phyloP scores from a whole-genome alignment of 2,113 vertebrate species.

The Sterrhoptilus dennistouni region DNA sequence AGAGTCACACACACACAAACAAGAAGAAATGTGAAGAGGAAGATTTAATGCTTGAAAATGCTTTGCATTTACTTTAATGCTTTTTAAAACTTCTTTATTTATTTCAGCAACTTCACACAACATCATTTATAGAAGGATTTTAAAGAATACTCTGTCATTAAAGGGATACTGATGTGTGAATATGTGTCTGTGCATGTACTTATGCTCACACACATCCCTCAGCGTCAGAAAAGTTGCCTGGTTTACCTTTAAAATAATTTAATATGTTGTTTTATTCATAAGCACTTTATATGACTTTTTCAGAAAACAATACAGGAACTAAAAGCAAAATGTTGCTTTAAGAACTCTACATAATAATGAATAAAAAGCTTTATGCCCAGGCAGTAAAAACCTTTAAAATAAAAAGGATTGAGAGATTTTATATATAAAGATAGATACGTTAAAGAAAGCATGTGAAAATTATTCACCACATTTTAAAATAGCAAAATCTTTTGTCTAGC shows the following conservation, averaged over 20 bases:
- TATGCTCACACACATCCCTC: neutral
- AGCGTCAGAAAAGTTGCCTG: neutral
- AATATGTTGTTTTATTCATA: slow-evolving; percentile 52
- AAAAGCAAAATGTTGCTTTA: slow-evolving; percentile 36
- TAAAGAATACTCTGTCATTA: slow-evolving; percentile 7
- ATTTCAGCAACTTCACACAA: slow-evolving; percentile 22
- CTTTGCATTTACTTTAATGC: slow-evolving; percentile 14
- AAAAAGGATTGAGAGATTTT: neutral
- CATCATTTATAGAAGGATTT: neutral
- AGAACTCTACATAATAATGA: neutral
- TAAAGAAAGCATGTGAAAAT: neutral
- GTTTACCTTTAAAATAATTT: slow-evolving; percentile 26
- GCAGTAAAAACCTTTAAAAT: neutral
- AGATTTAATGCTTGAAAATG: slow-evolving; percentile 44
- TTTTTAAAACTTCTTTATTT: slow-evolving; percentile 12
- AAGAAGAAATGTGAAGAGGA: slow-evolving; percentile 63
- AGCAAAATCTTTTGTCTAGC: slow-evolving; percentile 74
- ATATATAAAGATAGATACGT: neutral
- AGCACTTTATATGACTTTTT: neutral
- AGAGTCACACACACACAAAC: slow-evolving; percentile 35
- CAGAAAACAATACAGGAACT: neutral
- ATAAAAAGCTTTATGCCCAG: neutral
- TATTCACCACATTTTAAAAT: neutral
- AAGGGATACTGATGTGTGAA: neutral
- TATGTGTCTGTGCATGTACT: neutral